Evolutionary conservation across 2,113 vertebrate genomes (phyloP).

Genomic region (Crotalus helleri): DNA sequence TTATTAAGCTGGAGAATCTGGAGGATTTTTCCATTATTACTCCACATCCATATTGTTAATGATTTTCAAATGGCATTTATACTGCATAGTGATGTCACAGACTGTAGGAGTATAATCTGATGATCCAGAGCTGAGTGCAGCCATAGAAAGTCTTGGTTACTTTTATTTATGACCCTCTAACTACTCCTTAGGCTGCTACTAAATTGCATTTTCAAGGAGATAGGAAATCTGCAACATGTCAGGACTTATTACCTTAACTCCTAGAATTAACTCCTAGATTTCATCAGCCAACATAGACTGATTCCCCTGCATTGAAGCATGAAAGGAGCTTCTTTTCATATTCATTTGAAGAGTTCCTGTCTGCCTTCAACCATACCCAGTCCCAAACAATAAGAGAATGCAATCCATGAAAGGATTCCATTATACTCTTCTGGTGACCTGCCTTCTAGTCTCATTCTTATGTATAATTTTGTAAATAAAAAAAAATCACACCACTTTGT

Average conservation of each 20-base stretch:
- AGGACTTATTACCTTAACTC: too few relatives aligned
- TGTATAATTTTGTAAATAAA: not conserved
- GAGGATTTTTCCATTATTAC: not conserved
- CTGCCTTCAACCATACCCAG: not conserved
- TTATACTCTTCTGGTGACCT: not conserved
- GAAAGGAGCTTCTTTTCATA: not conserved
- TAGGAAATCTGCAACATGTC: too few relatives aligned
- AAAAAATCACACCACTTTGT: not conserved
- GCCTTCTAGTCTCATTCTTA: not conserved
- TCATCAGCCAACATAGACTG: too few relatives aligned
- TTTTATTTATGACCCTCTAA: not conserved
- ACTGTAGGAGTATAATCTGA: not conserved
- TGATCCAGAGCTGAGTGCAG: not conserved
- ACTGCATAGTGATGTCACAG: not conserved
- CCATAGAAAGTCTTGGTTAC: not conserved
- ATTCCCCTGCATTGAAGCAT: too few relatives aligned
- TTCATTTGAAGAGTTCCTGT: not conserved
- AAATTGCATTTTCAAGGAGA: too few relatives aligned
- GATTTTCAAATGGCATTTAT: not conserved
- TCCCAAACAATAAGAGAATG: not conserved
- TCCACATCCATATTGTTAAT: not conserved
- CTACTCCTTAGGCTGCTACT: too few relatives aligned
- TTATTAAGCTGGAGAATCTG: not conserved
- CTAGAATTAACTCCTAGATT: too few relatives aligned
- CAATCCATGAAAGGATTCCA: not conserved